Evolutionary conservation across 2,113 vertebrate genomes (phyloP).

Genomic region (Saguinus imperator): DNA sequence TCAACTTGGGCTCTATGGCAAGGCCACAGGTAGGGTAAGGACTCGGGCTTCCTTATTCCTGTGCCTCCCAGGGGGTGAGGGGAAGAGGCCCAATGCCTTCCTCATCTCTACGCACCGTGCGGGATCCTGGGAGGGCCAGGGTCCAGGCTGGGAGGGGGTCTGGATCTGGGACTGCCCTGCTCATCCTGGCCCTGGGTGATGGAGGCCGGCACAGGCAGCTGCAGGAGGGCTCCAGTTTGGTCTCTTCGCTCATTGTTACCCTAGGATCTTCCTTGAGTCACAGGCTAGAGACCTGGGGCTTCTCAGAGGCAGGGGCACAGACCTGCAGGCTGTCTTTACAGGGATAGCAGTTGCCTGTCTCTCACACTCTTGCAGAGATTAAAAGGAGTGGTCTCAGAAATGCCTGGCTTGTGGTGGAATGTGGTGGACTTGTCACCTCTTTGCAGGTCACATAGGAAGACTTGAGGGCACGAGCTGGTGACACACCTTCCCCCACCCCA

Average conservation of each 20-base stretch:
- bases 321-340: background rate
- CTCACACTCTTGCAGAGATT: background rate
- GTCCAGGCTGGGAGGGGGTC: background rate
- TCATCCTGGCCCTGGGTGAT: background rate
- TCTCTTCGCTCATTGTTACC: background rate
- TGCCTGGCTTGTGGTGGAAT: background rate
- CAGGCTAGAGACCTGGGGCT: background rate
- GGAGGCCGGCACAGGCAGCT: background rate
- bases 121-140: background rate
- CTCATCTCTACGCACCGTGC: background rate
- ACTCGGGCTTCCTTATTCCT: background rate
- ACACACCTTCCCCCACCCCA: background rate
- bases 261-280: background rate
- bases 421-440: background rate
- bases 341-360: background rate
- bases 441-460: background rate
- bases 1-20: background rate
- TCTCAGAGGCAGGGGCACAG: background rate
- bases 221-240: background rate
- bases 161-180: background rate
- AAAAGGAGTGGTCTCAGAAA: background rate
- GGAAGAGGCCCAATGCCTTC: background rate
- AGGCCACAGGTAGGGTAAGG: background rate
- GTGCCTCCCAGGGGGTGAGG: background rate
- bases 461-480: background rate